A percentile compares a stretch with the other conserved stretches of the same genome.
Evolutionary conservation across 37 sponge, comb jelly and placozoan species (phyloP).

Genomic region (Cladorhizidae sp.): DNA sequence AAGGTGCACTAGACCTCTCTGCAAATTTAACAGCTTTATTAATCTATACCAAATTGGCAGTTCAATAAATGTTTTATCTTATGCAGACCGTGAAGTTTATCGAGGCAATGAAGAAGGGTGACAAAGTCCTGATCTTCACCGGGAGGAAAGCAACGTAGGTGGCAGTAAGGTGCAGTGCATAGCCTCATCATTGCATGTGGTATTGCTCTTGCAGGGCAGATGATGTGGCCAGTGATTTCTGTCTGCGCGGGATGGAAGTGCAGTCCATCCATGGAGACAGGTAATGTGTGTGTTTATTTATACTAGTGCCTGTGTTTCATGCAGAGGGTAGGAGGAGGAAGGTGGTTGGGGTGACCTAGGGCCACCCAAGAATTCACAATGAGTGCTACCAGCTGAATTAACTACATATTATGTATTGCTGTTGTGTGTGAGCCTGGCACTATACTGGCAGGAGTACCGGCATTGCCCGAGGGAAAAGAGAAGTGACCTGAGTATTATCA

Average conservation of each 20-base stretch:
- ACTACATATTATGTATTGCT: no score
- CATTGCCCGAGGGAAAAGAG: no score
- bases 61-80: neutral
- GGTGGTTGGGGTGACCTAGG: no score
- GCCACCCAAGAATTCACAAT: neutral
- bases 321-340: neutral
- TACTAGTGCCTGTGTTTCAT: neutral
- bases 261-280: conserved; percentile 93
- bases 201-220: conserved; percentile 68
- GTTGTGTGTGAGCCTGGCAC: no score
- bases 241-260: conserved; percentile 62
- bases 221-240: conserved; percentile 83
- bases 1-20: no score
- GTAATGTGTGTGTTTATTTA: conserved; percentile 14
- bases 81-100: conserved; percentile 76
- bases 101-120: conserved; percentile 42
- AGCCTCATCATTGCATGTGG: neutral
- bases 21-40: no score
- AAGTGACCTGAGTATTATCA: no score
- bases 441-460: no score
- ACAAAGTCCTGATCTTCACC: conserved; percentile 81
- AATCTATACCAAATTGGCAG: neutral
- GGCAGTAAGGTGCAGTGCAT: neutral
- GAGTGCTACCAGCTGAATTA: neutral
- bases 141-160: conserved; percentile 82